These are phyloP conservation scores for Apamea crenata DNA, from an alignment of 2,888 invertebrate species.

Conservation along the genomic window DNA sequence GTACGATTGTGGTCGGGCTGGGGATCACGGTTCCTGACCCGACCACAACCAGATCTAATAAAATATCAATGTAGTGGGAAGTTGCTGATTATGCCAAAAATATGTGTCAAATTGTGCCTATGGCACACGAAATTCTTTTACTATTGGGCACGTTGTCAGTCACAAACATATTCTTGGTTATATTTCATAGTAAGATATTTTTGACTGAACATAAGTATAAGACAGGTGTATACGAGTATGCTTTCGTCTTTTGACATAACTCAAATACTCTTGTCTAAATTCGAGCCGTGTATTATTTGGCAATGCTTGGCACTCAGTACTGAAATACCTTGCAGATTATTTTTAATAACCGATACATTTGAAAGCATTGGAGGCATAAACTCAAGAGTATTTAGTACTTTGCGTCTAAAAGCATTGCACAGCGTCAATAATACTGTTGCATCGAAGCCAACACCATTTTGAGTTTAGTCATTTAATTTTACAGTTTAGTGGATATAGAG, in stretches of 20 bases:
- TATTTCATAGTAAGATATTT: background rate
- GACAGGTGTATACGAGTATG: background rate
- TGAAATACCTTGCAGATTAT: conserved; percentile 29
- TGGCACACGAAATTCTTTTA: too few species aligned
- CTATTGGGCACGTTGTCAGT: too few species aligned
- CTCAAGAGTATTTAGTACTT: background rate
- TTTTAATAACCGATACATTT: conserved; percentile 11
- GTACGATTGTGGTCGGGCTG: too few species aligned
- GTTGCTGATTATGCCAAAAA: too few species aligned
- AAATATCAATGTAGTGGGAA: too few species aligned
- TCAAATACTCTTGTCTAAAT: conserved; percentile 5
- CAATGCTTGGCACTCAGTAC: conserved; percentile 33
- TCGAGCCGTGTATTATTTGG: conserved; percentile 8
- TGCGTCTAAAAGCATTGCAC: background rate
- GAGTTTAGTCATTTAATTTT: background rate
- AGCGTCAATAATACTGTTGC: background rate
- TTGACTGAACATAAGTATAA: background rate
- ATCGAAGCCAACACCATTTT: background rate
- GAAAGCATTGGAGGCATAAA: conserved; percentile 10
- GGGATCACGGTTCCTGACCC: too few species aligned
- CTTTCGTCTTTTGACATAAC: conserved; percentile 27
- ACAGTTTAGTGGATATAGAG: background rate
- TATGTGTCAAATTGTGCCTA: too few species aligned
- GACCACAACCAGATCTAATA: too few species aligned
- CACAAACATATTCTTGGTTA: too few species aligned